Percentiles rank a stretch among this genome's conserved stretches.
Evolutionary conservation across 2,797 vertebrate species (phyloP).

Genomic region (Poliocrania exsul): DNA sequence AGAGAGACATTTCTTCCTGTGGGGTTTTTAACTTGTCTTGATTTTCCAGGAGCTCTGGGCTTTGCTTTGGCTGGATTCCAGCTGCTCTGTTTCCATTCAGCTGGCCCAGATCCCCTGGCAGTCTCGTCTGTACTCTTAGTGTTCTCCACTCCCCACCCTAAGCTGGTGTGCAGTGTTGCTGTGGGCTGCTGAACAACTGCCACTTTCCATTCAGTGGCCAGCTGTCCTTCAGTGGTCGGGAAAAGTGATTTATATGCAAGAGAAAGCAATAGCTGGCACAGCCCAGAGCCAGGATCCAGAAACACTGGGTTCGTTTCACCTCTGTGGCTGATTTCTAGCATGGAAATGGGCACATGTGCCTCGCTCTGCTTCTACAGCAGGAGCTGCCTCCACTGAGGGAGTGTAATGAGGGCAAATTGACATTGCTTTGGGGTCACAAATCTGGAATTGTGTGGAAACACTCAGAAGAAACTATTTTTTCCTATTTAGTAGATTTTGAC

Average conservation of each 20-base stretch:
- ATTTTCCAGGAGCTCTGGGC: neutral
- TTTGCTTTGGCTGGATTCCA: slow-evolving; percentile 5
- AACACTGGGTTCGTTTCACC: neutral
- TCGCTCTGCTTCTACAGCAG: neutral
- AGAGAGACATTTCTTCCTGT: neutral
- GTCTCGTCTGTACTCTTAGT: neutral
- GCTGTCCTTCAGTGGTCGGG: slow-evolving; percentile 33
- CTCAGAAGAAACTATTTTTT: neutral
- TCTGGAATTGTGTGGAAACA: neutral
- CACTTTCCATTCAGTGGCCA: slow-evolving; percentile 29
- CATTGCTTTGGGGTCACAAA: neutral
- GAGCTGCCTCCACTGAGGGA: neutral
- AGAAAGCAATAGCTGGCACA: slow-evolving; percentile 6
- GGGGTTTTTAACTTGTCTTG: neutral
- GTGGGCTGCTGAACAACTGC: slow-evolving; percentile 31
- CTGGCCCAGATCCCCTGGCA: slow-evolving; percentile 33
- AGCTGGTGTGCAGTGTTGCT: slow-evolving; percentile 1
- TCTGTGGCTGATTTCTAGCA: neutral
- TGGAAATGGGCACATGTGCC: neutral
- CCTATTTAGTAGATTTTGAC: neutral
- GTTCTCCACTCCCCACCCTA: neutral
- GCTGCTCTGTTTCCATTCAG: neutral
- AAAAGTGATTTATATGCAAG: slow-evolving; percentile 37
- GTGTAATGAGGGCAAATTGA: neutral
- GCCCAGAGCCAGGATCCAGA: neutral